Conservation (phyloP, 2,888 invertebrate species). For the Eucera pruinosa region DNA sequence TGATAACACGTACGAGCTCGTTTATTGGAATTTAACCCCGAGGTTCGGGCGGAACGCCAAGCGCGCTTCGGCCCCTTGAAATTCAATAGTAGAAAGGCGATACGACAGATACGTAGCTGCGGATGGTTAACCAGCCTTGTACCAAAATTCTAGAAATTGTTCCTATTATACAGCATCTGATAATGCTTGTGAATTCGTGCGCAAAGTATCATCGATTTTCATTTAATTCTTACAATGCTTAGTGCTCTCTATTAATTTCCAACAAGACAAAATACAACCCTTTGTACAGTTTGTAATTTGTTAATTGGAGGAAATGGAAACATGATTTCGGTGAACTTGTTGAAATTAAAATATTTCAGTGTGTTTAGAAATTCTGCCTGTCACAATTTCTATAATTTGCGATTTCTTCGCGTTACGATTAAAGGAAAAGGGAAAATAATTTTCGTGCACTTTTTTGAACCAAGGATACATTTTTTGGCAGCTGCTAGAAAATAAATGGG, state of each 20-base stretch:
- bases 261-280: too few species aligned
- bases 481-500: too few species aligned
- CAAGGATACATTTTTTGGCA: too few species aligned
- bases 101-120: conserved; percentile 37
- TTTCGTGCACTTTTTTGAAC: too few species aligned
- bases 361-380: too few species aligned
- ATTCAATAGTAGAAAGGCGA: conserved; percentile 48
- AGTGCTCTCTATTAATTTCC: too few species aligned
- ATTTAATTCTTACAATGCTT: neutral
- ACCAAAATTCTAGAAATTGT: neutral
- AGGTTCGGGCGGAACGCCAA: conserved; percentile 31
- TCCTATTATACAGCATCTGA: neutral
- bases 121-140: conserved; percentile 19
- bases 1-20: conserved; percentile 33
- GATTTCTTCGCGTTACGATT: too few species aligned
- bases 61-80: conserved; percentile 34
- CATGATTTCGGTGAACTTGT: neutral
- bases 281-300: too few species aligned
- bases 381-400: too few species aligned
- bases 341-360: too few species aligned
- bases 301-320: neutral
- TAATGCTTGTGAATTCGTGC: neutral
- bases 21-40: conserved; percentile 50
- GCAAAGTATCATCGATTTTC: neutral
- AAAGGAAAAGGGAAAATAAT: too few species aligned